Conservation (phyloP, 1,140 invertebrate species). For the Leptinotarsa lineolata region DNA sequence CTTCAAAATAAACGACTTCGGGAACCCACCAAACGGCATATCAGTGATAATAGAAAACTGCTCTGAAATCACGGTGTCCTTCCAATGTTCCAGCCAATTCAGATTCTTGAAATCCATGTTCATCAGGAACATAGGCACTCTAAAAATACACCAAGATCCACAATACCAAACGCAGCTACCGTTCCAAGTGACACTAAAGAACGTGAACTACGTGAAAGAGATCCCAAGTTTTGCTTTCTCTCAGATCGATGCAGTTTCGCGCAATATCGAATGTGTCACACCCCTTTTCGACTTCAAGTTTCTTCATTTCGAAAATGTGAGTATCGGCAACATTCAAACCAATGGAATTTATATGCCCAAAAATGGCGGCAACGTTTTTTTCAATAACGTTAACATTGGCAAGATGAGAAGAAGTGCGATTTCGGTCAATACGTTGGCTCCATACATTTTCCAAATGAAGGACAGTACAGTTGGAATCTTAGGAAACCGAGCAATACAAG, state of each 20-base stretch:
- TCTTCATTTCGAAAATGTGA: slow-evolving; percentile 57
- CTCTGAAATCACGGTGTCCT: slow-evolving; percentile 54
- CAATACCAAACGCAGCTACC: slow-evolving; percentile 40
- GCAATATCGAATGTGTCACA: slow-evolving; percentile 29
- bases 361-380: slow-evolving; percentile 56
- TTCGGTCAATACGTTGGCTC: slow-evolving; percentile 51
- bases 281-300: slow-evolving; percentile 53
- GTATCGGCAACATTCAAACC: slow-evolving; percentile 57
- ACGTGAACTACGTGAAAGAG: slow-evolving; percentile 56
- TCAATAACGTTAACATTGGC: slow-evolving; percentile 58
- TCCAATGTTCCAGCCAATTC: slow-evolving; percentile 56
- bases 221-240: slow-evolving; percentile 58
- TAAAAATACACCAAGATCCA: slow-evolving; percentile 45
- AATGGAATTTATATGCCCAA: slow-evolving; percentile 58
- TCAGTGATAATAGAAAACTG: slow-evolving; percentile 59
- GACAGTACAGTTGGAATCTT: slow-evolving; percentile 56
- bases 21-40: slow-evolving; percentile 53
- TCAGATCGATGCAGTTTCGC: slow-evolving; percentile 22
- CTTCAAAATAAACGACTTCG: slow-evolving; percentile 58
- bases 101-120: slow-evolving; percentile 22
- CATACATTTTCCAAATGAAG: slow-evolving; percentile 49
- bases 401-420: slow-evolving; percentile 56
- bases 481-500: slow-evolving; percentile 53
- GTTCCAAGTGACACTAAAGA: slow-evolving; percentile 56
- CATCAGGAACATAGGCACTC: slow-evolving; percentile 25